Evolutionary conservation across 2,113 vertebrate genomes (phyloP).

Genomic region (Pimephales promelas): DNA sequence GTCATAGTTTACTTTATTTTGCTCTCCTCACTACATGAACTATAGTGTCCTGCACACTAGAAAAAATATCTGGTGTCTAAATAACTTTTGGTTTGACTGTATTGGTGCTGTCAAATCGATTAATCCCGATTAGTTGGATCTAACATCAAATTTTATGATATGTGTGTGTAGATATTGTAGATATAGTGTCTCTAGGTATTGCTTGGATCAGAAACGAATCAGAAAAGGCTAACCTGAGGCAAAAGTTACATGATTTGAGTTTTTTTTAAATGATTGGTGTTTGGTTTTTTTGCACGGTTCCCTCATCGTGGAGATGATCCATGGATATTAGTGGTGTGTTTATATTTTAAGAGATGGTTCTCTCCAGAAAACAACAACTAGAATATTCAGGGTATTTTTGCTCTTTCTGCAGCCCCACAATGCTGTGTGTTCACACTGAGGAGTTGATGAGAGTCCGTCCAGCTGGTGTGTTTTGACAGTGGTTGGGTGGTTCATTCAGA

Average conservation of each 20-base stretch:
- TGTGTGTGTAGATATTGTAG: too few species aligned
- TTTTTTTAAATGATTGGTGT: background rate
- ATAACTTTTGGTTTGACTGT: too few species aligned
- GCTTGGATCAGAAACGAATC: background rate
- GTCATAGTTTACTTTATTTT: too few species aligned
- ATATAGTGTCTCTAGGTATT: background rate
- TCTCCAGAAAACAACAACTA: background rate
- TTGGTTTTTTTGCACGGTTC: background rate
- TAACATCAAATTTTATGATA: too few species aligned
- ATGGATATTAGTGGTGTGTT: background rate
- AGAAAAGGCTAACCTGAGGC: background rate
- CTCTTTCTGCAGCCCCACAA: background rate
- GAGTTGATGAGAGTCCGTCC: background rate
- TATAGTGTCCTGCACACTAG: too few species aligned
- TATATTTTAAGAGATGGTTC: background rate
- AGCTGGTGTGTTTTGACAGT: conserved; percentile 1
- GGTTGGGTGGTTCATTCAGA: conserved; percentile 13
- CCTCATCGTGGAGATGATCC: background rate
- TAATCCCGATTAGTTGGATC: too few species aligned
- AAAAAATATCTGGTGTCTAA: too few species aligned
- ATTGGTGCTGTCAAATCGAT: too few species aligned
- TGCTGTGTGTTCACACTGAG: background rate
- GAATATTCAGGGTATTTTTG: background rate
- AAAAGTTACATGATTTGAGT: background rate
- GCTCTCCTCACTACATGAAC: too few species aligned